Base-by-base conservation (phyloP, 2,797 vertebrate genomes). In the Limosa lapponica region DNA sequence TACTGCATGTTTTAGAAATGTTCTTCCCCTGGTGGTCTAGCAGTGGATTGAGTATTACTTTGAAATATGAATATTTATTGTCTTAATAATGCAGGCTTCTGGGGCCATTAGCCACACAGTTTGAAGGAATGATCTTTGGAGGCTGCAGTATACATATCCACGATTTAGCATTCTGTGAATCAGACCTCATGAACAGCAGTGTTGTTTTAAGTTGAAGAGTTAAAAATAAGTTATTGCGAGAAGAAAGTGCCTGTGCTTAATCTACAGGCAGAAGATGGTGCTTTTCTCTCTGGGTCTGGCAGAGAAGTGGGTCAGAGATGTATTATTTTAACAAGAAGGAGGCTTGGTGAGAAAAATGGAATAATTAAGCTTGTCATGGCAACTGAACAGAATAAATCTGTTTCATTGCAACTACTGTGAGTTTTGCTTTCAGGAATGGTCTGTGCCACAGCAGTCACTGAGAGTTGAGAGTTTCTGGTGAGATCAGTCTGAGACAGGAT, bases 71-170 rank as follows among this genome's bases (percentile, higher is more conserved):
- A 77, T 95, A 95, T 95, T 95, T 96, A 87, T 88, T 80, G 77
- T 77, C 36, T 89, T 89, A 92, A 77, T 93, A 93, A 92, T 37
- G 41, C 10, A 74, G 59, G 23, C 91, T 89, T 97, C 71, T 87
- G 90, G 83, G 77, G 43, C 83, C 27, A 24, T 94, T 95, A 95
- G 95, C 91, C 71, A 74, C 52, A 54, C 55, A 95, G 52, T 96
- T 96, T 86, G 75, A 93, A 95, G 70, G 88, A 95, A 94, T 94
- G 65, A 73, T 95, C 94, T 97, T 96, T 93, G 93, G 94, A 96
- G 95, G 88, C 71, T 96, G 70, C 61, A 70, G 72, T 86, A 61
- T 86, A 58, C 16, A 1, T 78, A 59, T 48, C 62, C 66, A 41
- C 8, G 10, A 57, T 78, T 66, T 81, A 86, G 72, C 22, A 41